A percentile compares a stretch with the other conserved stretches of the same genome.
phyloP scores from a whole-genome alignment of 2,113 vertebrate species.

The Eolophus roseicapilla region DNA sequence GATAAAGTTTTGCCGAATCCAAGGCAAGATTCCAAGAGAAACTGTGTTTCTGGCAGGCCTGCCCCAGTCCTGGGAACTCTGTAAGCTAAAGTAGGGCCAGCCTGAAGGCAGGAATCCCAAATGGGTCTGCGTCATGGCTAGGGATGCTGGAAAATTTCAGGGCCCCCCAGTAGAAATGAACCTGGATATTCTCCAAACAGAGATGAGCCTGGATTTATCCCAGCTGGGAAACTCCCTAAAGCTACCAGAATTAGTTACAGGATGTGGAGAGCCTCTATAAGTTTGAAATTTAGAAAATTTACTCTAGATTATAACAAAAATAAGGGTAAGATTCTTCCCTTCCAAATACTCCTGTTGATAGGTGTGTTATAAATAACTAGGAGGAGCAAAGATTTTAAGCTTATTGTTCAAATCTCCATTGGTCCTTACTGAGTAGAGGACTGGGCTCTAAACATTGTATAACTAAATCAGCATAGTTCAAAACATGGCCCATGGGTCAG shows the following conservation, averaged over 20 bases:
- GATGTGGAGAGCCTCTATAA: background rate
- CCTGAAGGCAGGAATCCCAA: slow-evolving; percentile 38
- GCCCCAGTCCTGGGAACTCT: slow-evolving; percentile 38
- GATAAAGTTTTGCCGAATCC: slow-evolving; percentile 22
- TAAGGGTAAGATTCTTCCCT: background rate
- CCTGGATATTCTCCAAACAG: slow-evolving; percentile 37
- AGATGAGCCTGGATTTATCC: slow-evolving; percentile 43
- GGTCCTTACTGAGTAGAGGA: background rate
- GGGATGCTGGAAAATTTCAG: slow-evolving; percentile 38
- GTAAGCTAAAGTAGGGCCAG: slow-evolving; percentile 25
- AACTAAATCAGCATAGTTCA: background rate
- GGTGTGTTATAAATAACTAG: background rate
- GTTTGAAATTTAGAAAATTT: background rate
- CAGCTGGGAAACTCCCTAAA: slow-evolving; percentile 49
- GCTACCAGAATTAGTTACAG: slow-evolving; percentile 48
- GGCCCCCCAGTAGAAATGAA: slow-evolving; percentile 5
- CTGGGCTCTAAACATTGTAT: background rate
- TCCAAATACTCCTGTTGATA: background rate
- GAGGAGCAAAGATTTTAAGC: background rate
- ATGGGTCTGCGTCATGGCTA: background rate
- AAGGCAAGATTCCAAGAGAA: slow-evolving; percentile 40
- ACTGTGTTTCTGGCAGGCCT: slow-evolving; percentile 27
- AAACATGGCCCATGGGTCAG: slow-evolving; percentile 12
- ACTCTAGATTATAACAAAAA: background rate
- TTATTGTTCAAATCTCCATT: background rate